phyloP scores from a whole-genome alignment of 2,113 vertebrate genomes.

The Xenopus laevis region DNA sequence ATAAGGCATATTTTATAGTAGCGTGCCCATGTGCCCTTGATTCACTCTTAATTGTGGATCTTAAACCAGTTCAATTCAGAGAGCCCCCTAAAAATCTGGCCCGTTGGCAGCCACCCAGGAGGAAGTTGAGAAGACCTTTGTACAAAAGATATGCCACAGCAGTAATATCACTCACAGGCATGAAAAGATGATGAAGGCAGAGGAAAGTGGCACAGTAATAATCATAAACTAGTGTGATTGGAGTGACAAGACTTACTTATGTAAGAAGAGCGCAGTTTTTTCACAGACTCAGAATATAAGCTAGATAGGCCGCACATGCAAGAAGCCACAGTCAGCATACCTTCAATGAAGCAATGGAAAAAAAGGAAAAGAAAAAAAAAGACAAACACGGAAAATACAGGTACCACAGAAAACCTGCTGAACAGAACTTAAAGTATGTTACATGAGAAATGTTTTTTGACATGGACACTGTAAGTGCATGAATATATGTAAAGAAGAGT shows the following conservation, averaged over 20 bases:
- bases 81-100: no score
- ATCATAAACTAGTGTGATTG: constrained; percentile 18
- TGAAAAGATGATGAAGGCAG: not conserved
- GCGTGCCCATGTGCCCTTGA: no score
- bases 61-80: no score
- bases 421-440: constrained; percentile 37
- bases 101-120: no score
- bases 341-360: constrained; percentile 71
- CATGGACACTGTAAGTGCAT: not conserved
- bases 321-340: constrained; percentile 78
- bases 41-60: no score
- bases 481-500: not conserved
- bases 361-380: constrained; percentile 53
- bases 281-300: constrained; percentile 83
- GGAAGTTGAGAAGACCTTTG: no score
- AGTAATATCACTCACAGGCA: no score
- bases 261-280: constrained; percentile 82
- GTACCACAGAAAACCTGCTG: constrained; percentile 54
- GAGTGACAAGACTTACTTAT: constrained; percentile 81
- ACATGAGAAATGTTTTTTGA: constrained; percentile 39
- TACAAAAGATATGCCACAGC: no score
- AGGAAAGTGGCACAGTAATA: constrained; percentile 7
- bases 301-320: constrained; percentile 72
- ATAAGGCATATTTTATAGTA: no score
- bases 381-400: constrained; percentile 61